Conservation (phyloP, 2,797 vertebrate species). For the Mormyrops boulengeri region DNA sequence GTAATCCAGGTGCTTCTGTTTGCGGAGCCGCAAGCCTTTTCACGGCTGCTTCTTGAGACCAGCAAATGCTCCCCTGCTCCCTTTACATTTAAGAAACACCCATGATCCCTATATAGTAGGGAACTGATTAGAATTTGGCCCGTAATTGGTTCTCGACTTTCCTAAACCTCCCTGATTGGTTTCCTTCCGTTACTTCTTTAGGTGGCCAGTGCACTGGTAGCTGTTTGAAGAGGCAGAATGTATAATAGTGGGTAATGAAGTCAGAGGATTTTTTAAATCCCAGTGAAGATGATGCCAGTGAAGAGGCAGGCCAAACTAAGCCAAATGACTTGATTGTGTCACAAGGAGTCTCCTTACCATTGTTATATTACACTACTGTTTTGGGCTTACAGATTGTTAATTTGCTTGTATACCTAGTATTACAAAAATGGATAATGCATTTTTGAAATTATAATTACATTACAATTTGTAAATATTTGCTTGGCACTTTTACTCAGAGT, state of each 20-base stretch:
- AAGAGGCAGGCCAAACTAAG: not conserved
- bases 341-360: not conserved
- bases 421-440: not conserved
- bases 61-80: not conserved
- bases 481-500: not conserved
- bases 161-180: not conserved
- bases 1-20: conserved; percentile 6
- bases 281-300: not conserved
- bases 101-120: not conserved
- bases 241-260: not conserved
- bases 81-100: not conserved
- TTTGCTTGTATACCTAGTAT: not conserved
- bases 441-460: not conserved
- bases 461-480: not conserved
- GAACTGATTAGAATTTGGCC: not conserved
- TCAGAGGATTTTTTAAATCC: not conserved
- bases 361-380: not conserved
- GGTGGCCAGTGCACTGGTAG: not conserved
- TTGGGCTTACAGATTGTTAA: not conserved
- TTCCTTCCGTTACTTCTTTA: not conserved
- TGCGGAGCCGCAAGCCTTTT: not conserved
- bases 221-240: not conserved
- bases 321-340: not conserved
- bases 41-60: not conserved
- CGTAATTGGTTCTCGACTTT: not conserved